Evolutionary conservation across 2,113 vertebrate species (phyloP).

Genomic region (Platanista minor): DNA sequence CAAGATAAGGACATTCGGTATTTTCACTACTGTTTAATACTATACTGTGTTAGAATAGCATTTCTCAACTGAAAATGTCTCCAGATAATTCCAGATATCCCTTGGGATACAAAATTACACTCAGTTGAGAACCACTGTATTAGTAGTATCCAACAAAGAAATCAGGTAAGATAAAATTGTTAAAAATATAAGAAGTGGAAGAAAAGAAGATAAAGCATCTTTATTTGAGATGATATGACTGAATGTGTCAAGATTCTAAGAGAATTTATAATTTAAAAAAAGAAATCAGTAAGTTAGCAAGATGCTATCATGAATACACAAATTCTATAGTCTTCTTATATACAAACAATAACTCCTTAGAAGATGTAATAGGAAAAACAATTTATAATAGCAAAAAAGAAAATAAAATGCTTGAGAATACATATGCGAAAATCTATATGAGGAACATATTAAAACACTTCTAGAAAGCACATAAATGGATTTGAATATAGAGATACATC

Average conservation of each 20-base stretch:
- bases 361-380: neutral
- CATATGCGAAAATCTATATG: neutral
- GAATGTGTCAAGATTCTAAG: neutral
- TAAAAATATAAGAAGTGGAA: neutral
- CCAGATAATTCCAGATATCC: neutral
- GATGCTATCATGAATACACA: neutral
- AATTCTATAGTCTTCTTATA: neutral
- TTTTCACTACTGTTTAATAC: neutral
- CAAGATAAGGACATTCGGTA: neutral
- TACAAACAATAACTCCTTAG: neutral
- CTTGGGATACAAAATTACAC: neutral
- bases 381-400: neutral
- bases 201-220: neutral
- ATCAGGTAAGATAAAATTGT: neutral
- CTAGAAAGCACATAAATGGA: neutral
- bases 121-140: neutral
- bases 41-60: neutral
- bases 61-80: neutral
- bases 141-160: neutral
- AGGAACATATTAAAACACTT: neutral
- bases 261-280: neutral
- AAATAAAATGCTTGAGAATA: neutral
- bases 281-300: neutral
- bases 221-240: neutral
- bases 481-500: neutral